phyloP scores from a whole-genome alignment of 2,797 vertebrate species.

The Danionella dracula region DNA sequence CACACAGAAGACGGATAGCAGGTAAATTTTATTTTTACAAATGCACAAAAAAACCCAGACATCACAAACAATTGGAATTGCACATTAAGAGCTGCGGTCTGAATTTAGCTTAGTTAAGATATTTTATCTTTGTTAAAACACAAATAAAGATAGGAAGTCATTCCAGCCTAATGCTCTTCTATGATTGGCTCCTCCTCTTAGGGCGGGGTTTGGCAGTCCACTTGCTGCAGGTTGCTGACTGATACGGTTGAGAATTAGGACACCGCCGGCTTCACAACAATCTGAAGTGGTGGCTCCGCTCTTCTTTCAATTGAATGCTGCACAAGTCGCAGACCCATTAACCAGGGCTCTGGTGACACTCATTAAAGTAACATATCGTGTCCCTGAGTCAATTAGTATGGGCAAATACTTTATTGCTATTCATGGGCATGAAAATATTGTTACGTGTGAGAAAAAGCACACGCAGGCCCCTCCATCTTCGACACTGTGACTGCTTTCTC shows the following conservation, averaged over 20 bases:
- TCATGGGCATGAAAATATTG: conserved; percentile 40
- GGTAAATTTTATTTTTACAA: too few species aligned
- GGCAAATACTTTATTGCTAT: conserved; percentile 48
- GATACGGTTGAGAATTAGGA: conserved; percentile 32
- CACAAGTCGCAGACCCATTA: conserved; percentile 58
- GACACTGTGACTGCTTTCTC: conserved; percentile 26
- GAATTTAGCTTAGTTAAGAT: too few species aligned
- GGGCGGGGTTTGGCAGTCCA: too few species aligned
- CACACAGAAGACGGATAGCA: too few species aligned
- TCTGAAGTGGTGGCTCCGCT: conserved; percentile 16
- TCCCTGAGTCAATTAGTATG: conserved; percentile 54
- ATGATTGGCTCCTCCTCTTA: too few species aligned
- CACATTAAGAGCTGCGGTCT: too few species aligned
- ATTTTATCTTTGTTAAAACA: too few species aligned
- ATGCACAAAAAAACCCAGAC: too few species aligned
- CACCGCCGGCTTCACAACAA: conserved; percentile 19
- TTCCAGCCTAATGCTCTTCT: too few species aligned
- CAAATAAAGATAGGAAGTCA: too few species aligned
- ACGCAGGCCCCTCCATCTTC: conserved; percentile 47
- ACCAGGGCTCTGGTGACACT: conserved; percentile 57
- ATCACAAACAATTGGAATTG: too few species aligned
- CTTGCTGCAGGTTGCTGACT: background rate
- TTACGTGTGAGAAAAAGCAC: conserved; percentile 35
- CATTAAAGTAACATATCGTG: conserved; percentile 70
- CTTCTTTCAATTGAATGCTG: conserved; percentile 12